Conservation (phyloP, 1,140 invertebrate species). For the Nylanderia fulva region DNA sequence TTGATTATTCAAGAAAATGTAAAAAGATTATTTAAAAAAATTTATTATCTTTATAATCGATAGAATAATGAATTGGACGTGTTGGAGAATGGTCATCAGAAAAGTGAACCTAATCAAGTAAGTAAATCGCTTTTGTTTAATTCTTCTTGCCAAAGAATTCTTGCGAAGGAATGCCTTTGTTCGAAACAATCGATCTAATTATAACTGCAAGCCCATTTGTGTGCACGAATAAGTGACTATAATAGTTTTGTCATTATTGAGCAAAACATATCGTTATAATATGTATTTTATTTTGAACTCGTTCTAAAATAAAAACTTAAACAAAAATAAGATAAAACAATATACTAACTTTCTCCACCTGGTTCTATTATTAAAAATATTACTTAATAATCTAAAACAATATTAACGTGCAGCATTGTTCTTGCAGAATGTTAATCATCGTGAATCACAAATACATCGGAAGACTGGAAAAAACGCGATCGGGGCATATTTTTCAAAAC, state of each 20-base stretch:
- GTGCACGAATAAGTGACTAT: not conserved
- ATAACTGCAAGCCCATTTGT: not conserved
- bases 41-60: not conserved
- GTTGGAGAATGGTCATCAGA: slow-evolving; percentile 26
- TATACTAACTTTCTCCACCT: too few species aligned
- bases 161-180: slow-evolving; percentile 1
- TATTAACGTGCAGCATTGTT: not conserved
- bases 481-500: slow-evolving; percentile 36
- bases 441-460: not conserved
- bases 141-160: not conserved
- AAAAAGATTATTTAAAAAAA: not conserved
- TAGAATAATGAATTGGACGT: slow-evolving; percentile 57
- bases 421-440: not conserved
- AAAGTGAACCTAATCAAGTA: slow-evolving; percentile 45
- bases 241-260: slow-evolving; percentile 2
- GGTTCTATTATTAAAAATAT: not conserved
- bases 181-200: not conserved
- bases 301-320: not conserved
- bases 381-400: not conserved
- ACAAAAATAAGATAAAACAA: not conserved
- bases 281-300: not conserved
- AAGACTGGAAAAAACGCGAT: slow-evolving; percentile 2
- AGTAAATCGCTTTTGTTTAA: not conserved
- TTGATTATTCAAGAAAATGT: not conserved
- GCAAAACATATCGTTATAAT: not conserved